Conservation (phyloP, 2,797 vertebrate species). For the Enteromius fasciolatus region DNA sequence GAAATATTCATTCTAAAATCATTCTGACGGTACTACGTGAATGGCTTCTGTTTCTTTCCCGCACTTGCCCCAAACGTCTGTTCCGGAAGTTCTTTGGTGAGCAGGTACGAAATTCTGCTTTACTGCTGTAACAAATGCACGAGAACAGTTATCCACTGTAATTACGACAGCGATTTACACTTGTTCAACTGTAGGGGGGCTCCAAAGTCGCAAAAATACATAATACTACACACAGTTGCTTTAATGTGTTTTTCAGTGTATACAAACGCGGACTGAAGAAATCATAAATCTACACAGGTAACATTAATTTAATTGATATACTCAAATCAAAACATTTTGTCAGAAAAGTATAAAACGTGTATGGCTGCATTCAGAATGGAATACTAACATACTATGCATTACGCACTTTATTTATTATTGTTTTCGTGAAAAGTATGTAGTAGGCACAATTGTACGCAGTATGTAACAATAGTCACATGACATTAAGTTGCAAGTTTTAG, state of each 20-base stretch:
- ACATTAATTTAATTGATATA: neutral
- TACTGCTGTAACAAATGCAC: neutral
- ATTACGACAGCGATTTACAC: neutral
- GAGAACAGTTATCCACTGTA: neutral
- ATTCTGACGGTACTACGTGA: neutral
- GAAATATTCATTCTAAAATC: neutral
- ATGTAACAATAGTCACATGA: neutral
- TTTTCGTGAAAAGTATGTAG: neutral
- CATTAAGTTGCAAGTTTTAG: neutral
- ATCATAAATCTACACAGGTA: neutral
- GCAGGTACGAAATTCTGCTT: neutral
- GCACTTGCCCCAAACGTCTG: neutral
- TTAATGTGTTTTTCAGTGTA: neutral
- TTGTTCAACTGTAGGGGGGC: neutral
- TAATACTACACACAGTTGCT: neutral
- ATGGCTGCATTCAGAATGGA: neutral
- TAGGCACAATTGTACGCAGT: neutral
- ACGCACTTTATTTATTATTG: neutral
- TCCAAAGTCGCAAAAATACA: neutral
- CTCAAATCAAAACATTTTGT: neutral
- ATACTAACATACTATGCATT: neutral
- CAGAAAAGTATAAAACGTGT: neutral
- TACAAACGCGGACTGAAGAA: neutral
- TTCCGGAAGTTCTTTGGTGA: neutral
- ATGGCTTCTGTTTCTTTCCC: neutral